These are phyloP conservation scores for Nipponacmea schrenckii DNA, from an alignment of 2,888 invertebrate genomes.

Conservation along the genomic window DNA sequence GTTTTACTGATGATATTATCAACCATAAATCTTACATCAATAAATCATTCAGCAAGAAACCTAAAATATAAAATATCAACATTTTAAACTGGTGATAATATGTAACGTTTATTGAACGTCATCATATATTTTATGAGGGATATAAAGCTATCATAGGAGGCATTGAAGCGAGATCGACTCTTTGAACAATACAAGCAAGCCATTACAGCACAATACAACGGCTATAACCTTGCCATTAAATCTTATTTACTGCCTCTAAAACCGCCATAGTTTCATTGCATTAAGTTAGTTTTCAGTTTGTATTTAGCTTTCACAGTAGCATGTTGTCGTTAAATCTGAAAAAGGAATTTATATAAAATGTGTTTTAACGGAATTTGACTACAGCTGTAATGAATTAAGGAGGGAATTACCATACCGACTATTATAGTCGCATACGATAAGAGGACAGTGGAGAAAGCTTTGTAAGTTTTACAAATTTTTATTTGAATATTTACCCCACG, in stretches of 20 bases:
- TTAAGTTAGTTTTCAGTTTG: too few relatives aligned
- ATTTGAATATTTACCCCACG: not conserved
- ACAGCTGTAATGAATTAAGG: too few relatives aligned
- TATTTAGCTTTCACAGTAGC: too few relatives aligned
- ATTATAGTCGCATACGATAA: not conserved
- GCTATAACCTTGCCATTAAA: not conserved
- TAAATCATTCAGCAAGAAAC: not conserved
- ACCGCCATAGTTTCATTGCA: not conserved
- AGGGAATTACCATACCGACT: too few relatives aligned
- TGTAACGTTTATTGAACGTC: not conserved
- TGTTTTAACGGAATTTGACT: too few relatives aligned
- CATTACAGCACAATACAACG: slow-evolving; percentile 4
- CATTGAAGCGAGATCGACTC: slow-evolving; percentile 2
- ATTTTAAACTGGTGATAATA: not conserved
- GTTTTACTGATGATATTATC: not conserved
- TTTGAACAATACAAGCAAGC: not conserved
- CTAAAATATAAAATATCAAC: not conserved
- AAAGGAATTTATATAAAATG: too few relatives aligned
- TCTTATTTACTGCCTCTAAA: not conserved
- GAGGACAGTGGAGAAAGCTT: not conserved
- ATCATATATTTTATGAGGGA: slow-evolving; percentile 3
- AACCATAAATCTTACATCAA: too few relatives aligned
- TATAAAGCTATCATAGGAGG: slow-evolving; percentile 2
- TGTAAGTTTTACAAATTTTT: slow-evolving; percentile 7
- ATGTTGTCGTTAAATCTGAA: too few relatives aligned